Conservation (phyloP, 2,888 invertebrate genomes). For the Apamea sordens region DNA sequence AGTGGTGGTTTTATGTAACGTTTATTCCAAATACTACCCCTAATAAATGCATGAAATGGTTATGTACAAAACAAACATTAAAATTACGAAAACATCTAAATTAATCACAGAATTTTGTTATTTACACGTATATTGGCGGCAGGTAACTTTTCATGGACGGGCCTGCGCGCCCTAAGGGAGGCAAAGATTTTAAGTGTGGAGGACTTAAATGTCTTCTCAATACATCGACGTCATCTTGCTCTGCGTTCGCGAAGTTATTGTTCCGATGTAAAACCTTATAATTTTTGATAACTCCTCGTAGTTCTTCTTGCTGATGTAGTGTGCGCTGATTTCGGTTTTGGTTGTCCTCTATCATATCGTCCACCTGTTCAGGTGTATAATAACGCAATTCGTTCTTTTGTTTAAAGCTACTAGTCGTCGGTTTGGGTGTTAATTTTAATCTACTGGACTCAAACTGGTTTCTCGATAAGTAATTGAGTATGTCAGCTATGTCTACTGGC, state of each 20-base stretch:
- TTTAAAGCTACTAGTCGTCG: constrained; percentile 68
- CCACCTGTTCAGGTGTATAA: constrained; percentile 68
- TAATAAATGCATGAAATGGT: constrained; percentile 84
- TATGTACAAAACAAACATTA: constrained; percentile 79
- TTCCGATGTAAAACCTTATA: constrained; percentile 86
- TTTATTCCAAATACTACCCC: constrained; percentile 61
- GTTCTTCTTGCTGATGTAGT: constrained; percentile 78
- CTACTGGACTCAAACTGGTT: constrained; percentile 85
- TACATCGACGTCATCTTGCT: constrained; percentile 71
- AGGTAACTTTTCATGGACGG: constrained; percentile 85
- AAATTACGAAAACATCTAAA: constrained; percentile 56
- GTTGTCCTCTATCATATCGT: constrained; percentile 59
- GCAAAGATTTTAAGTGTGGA: constrained; percentile 79
- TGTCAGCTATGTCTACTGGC: constrained; percentile 79
- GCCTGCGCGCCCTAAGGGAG: constrained; percentile 86
- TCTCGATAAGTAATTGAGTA: constrained; percentile 83
- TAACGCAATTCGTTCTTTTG: constrained; percentile 74
- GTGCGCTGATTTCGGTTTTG: constrained; percentile 70
- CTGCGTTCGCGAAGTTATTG: constrained; percentile 73
- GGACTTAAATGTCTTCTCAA: constrained; percentile 76
- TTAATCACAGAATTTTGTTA: constrained; percentile 78
- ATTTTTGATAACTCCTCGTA: constrained; percentile 84
- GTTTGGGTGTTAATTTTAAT: constrained; percentile 77
- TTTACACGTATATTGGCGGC: constrained; percentile 83
- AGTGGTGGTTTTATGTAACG: constrained; percentile 6